phyloP scores from a whole-genome alignment of 2,888 invertebrate genomes.

The Mesorhabditis spiculigera region DNA sequence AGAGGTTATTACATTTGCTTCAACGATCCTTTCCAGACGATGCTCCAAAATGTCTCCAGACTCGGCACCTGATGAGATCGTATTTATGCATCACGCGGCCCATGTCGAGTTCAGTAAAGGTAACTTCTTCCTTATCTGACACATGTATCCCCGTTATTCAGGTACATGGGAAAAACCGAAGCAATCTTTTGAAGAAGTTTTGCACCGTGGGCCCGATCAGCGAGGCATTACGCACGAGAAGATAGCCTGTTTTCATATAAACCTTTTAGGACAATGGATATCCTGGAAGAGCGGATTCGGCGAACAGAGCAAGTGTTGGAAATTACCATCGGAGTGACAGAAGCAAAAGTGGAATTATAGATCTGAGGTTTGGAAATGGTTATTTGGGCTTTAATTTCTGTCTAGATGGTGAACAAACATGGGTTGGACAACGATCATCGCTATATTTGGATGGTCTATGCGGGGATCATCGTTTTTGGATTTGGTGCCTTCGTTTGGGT shows the following conservation, averaged over 20 bases:
- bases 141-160: not conserved
- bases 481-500: constrained; percentile 45
- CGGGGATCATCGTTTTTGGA: constrained; percentile 40
- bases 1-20: not conserved
- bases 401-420: constrained; percentile 37
- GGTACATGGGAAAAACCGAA: not conserved
- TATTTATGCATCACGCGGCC: not conserved
- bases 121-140: not conserved
- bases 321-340: constrained; percentile 35
- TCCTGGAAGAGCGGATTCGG: constrained; percentile 38
- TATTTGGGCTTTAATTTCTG: not conserved
- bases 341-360: constrained; percentile 45
- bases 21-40: not conserved
- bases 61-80: not conserved
- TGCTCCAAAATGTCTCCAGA: not conserved
- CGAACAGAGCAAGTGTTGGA: constrained; percentile 23
- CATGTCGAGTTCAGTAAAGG: not conserved
- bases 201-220: constrained; percentile 26
- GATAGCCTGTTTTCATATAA: not conserved
- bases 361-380: constrained; percentile 35
- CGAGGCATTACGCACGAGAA: constrained; percentile 34
- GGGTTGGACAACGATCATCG: constrained; percentile 44
- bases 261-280: constrained; percentile 36
- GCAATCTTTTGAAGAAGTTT: not conserved
- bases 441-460: constrained; percentile 45